phyloP scores from a whole-genome alignment of 1,140 invertebrate genomes.

The Eciton burchellii region DNA sequence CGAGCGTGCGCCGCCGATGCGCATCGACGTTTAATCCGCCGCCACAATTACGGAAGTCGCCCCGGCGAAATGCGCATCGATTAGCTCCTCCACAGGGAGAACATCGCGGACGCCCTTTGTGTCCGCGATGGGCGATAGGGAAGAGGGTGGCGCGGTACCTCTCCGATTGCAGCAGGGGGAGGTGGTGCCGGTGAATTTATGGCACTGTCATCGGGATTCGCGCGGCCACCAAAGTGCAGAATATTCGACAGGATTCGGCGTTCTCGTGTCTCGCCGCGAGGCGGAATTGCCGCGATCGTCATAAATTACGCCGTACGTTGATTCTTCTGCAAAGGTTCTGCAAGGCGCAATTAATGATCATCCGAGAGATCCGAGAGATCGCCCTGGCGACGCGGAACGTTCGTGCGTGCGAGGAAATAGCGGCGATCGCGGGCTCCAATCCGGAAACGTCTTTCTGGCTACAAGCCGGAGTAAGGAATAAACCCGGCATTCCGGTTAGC shows the following conservation, averaged over 20 bases:
- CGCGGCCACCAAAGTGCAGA: constrained; percentile 2
- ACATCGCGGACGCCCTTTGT: constrained; percentile 58
- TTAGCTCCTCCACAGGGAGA: constrained; percentile 49
- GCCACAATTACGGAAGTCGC: constrained; percentile 71
- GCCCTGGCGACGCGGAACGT: no score
- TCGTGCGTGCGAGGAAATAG: no score
- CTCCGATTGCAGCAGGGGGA: constrained; percentile 9
- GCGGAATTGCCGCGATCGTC: neutral
- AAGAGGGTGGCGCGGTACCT: constrained; percentile 29
- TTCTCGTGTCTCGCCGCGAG: no score
- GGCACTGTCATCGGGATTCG: constrained; percentile 10
- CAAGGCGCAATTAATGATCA: no score
- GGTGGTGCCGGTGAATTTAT: constrained; percentile 41
- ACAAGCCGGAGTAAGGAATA: constrained; percentile 68
- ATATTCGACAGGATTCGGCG: neutral
- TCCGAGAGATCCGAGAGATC: no score
- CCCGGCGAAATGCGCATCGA: constrained; percentile 69
- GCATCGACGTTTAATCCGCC: constrained; percentile 58
- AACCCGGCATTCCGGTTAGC: constrained; percentile 69
- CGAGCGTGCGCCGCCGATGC: constrained; percentile 21
- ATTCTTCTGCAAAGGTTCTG: neutral
- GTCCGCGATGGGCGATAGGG: constrained; percentile 26
- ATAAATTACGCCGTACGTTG: neutral
- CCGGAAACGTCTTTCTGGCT: constrained; percentile 41
- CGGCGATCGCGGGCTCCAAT: constrained; percentile 11